Conservation (phyloP, 2,113 vertebrate genomes). For the Equus przewalskii region DNA sequence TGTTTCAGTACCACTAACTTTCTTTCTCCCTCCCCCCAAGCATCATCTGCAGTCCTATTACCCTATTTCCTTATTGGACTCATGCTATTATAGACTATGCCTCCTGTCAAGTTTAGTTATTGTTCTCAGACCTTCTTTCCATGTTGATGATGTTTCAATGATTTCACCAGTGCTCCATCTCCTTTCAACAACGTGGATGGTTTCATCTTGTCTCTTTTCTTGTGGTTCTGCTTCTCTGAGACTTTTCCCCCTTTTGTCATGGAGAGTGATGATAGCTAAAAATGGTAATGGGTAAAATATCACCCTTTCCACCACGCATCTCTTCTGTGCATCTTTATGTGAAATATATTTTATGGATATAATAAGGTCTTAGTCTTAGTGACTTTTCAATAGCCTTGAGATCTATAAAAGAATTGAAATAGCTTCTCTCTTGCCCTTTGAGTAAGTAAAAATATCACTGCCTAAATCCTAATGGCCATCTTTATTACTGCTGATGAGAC, state of each 20-base stretch:
- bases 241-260: not conserved
- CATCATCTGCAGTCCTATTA: not conserved
- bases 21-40: not conserved
- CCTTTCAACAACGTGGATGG: not conserved
- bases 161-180: not conserved
- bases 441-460: slow-evolving; percentile 40
- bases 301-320: not conserved
- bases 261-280: not conserved
- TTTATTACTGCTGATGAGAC: slow-evolving; percentile 6
- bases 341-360: slow-evolving; percentile 35
- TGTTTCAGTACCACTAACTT: not conserved
- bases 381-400: slow-evolving; percentile 42
- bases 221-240: not conserved
- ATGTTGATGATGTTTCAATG: not conserved
- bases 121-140: not conserved
- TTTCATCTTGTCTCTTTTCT: not conserved
- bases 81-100: not conserved
- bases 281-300: not conserved
- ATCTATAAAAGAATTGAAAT: slow-evolving; percentile 33
- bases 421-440: slow-evolving; percentile 51
- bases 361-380: slow-evolving; percentile 34
- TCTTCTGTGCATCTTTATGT: slow-evolving; percentile 26
- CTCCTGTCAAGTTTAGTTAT: not conserved
- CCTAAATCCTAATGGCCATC: slow-evolving; percentile 24
- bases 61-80: not conserved